A percentile compares a stretch with the other conserved stretches of the same genome.
Conservation (phyloP, 2,797 vertebrate species). For the Lacerta bilineata region DNA sequence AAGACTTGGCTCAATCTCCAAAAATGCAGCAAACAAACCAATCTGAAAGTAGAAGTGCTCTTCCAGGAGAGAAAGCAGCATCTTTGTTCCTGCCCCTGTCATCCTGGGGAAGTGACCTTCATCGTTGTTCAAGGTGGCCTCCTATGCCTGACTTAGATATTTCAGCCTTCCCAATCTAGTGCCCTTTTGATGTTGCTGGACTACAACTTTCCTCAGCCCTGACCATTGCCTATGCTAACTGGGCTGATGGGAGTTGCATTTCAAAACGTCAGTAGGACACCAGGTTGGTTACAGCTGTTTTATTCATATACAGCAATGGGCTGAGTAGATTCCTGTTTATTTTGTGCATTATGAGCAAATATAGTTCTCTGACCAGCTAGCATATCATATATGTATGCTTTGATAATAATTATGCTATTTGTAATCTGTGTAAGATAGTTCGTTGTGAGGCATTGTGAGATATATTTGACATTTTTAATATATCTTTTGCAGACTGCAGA, state of each 20-base stretch:
- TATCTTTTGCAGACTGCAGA: slow-evolving; percentile 37
- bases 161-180: too few species aligned
- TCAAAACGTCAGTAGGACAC: too few species aligned
- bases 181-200: too few species aligned
- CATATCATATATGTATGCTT: background rate
- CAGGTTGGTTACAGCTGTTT: background rate
- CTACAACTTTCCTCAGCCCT: too few species aligned
- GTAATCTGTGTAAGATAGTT: slow-evolving; percentile 38
- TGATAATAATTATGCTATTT: slow-evolving; percentile 14
- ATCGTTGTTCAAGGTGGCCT: background rate
- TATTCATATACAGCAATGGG: background rate
- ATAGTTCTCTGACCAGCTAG: background rate
- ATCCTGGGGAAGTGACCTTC: background rate
- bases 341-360: slow-evolving; percentile 12
- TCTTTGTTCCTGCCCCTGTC: background rate
- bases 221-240: too few species aligned
- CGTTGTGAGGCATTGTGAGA: slow-evolving; percentile 40
- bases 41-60: background rate
- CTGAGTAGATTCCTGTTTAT: slow-evolving; percentile 25
- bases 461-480: slow-evolving; percentile 47
- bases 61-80: background rate
- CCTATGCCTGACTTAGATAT: background rate
- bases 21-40: background rate
- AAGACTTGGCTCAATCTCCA: background rate
- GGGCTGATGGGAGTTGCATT: too few species aligned